phyloP scores from a whole-genome alignment of 2,797 vertebrate genomes.

The Phylloscopus collybita region DNA sequence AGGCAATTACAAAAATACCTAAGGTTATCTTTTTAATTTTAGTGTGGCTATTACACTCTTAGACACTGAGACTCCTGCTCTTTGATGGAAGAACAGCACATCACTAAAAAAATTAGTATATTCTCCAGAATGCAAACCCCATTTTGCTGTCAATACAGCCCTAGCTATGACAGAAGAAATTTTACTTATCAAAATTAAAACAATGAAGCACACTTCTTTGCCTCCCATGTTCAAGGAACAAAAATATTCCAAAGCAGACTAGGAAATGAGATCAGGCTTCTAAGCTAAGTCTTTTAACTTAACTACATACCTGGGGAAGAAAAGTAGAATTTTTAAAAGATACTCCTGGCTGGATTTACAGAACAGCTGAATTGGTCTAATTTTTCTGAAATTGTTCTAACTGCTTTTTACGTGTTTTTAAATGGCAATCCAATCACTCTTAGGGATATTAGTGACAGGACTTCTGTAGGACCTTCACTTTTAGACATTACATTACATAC shows the following conservation, averaged over 20 bases:
- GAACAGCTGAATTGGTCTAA: not conserved
- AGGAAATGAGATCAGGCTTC: not conserved
- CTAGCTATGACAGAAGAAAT: not conserved
- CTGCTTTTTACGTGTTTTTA: not conserved
- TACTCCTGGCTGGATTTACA: not conserved
- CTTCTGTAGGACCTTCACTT: not conserved
- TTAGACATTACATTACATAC: not conserved
- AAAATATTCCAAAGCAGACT: not conserved
- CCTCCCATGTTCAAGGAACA: not conserved
- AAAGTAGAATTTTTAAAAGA: not conserved
- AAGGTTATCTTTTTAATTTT: not conserved
- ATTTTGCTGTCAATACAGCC: not conserved
- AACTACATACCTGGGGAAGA: not conserved
- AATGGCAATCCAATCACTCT: not conserved
- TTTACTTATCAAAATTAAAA: not conserved
- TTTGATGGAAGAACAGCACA: not conserved
- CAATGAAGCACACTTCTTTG: not conserved
- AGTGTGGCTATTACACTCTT: not conserved
- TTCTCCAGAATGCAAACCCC: not conserved
- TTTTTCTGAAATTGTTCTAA: not conserved
- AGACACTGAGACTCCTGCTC: accelerated
- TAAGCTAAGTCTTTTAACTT: not conserved
- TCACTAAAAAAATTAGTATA: not conserved
- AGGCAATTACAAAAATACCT: not conserved
- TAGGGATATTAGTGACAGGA: not conserved